Evolutionary conservation across 1,140 invertebrate genomes (phyloP).

Genomic region (Lepidurus arcticus): DNA sequence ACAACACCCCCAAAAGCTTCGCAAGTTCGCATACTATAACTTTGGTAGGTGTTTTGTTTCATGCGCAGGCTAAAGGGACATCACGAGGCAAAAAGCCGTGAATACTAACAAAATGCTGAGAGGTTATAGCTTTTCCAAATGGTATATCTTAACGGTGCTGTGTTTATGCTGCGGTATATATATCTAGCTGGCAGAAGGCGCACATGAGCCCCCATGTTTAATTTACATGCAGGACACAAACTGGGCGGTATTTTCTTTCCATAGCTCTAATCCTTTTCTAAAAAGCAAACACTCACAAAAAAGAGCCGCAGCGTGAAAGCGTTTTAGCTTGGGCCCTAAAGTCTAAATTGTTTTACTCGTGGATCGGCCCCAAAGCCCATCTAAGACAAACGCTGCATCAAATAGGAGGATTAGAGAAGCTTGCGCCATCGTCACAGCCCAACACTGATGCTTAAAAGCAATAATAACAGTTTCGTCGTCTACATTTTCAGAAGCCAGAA

Average conservation of each 20-base stretch:
- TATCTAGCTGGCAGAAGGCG: not conserved
- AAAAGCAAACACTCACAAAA: not conserved
- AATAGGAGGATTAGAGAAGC: constrained; percentile 5
- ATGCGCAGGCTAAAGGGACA: not conserved
- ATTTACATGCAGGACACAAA: constrained; percentile 15
- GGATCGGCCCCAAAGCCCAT: not conserved
- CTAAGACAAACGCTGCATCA: not conserved
- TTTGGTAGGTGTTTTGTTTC: not conserved
- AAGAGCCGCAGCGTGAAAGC: not conserved
- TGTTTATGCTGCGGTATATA: not conserved
- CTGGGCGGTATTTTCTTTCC: not conserved
- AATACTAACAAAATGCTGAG: not conserved
- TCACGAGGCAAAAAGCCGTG: not conserved
- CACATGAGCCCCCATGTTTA: constrained; percentile 3
- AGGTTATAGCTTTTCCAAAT: not conserved
- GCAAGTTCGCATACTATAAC: not conserved
- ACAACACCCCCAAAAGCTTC: not conserved
- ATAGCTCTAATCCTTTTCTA: constrained; percentile 16
- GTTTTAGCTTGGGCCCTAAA: not conserved
- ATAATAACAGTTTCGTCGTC: not conserved
- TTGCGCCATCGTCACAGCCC: not conserved
- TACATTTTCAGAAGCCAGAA: not conserved
- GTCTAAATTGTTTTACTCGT: not conserved
- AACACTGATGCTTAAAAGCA: not conserved
- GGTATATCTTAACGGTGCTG: too few relatives aligned